Evolutionary conservation across 2,113 vertebrate genomes (phyloP).

Genomic region (Amblyornis subalaris): DNA sequence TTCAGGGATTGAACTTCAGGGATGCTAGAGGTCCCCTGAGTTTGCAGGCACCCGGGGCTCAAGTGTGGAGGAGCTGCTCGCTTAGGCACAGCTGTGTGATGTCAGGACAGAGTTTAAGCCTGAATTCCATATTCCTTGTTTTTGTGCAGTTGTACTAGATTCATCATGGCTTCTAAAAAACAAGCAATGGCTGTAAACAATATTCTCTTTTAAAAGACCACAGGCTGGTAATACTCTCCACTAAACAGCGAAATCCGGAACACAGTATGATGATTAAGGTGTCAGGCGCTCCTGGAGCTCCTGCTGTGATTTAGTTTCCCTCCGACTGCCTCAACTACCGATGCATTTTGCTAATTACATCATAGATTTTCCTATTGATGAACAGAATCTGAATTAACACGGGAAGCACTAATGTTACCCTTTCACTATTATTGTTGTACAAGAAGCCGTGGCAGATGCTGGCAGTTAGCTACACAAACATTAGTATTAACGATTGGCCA

Average conservation of each 20-base stretch:
- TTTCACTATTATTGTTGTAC: constrained; percentile 85
- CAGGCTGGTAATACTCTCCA: constrained; percentile 70
- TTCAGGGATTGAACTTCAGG: background rate
- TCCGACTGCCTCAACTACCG: constrained; percentile 63
- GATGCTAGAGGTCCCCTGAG: fast-evolving
- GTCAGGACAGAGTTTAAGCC: background rate
- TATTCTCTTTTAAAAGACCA: constrained; percentile 54
- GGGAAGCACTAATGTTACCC: constrained; percentile 81
- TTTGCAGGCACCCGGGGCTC: background rate
- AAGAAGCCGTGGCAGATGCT: constrained; percentile 79
- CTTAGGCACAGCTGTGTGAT: background rate
- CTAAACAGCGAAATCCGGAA: constrained; percentile 73
- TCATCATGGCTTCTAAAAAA: constrained; percentile 27
- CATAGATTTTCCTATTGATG: constrained; percentile 91
- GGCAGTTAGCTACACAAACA: constrained; percentile 98
- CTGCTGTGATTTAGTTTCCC: constrained; percentile 78
- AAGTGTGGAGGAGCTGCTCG: background rate
- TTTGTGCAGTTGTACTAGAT: background rate
- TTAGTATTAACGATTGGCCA: constrained; percentile 96
- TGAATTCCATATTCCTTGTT: background rate
- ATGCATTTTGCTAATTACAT: constrained; percentile 85
- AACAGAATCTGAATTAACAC: constrained; percentile 88
- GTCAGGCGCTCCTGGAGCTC: constrained; percentile 62
- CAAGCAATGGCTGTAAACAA: constrained; percentile 35
- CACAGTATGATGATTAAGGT: constrained; percentile 76